Conservation (phyloP, 2,888 invertebrate species). For the Dynastes maya region DNA sequence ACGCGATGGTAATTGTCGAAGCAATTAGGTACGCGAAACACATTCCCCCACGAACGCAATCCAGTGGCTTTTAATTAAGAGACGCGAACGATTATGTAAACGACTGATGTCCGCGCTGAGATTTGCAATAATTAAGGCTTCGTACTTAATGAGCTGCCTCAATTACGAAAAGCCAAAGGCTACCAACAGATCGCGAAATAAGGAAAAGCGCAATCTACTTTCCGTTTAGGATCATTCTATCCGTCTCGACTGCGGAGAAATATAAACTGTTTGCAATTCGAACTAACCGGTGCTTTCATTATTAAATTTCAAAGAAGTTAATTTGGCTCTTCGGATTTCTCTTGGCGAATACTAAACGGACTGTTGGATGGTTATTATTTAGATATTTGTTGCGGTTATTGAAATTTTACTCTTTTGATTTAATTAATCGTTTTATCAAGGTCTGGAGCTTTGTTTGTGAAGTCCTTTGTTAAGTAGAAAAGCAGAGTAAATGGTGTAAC, state of each 20-base stretch:
- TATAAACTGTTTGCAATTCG: not conserved
- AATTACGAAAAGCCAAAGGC: conserved; percentile 50
- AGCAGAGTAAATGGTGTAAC: too few species aligned
- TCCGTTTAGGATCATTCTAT: not conserved
- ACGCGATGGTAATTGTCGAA: not conserved
- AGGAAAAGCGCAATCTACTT: not conserved
- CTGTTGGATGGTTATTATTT: too few species aligned
- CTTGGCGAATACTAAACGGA: too few species aligned
- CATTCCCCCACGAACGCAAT: conserved; percentile 2
- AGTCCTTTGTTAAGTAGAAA: too few species aligned
- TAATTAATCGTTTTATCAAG: too few species aligned
- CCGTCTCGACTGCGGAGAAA: not conserved
- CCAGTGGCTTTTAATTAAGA: conserved; percentile 54
- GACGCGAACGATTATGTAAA: conserved; percentile 56
- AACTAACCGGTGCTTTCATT: not conserved
- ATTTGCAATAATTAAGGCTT: conserved; percentile 59
- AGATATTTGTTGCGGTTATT: too few species aligned
- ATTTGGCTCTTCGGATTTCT: too few species aligned
- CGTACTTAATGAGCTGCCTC: conserved; percentile 57
- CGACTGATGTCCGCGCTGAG: conserved; percentile 53
- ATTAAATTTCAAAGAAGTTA: not conserved
- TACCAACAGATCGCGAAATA: conserved; percentile 21
- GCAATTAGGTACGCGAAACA: conserved; percentile 8
- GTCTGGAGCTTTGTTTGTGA: too few species aligned
- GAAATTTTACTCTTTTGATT: too few species aligned